Base-by-base conservation (phyloP, 2,797 vertebrate species). In the Rhynchotus rufescens region DNA sequence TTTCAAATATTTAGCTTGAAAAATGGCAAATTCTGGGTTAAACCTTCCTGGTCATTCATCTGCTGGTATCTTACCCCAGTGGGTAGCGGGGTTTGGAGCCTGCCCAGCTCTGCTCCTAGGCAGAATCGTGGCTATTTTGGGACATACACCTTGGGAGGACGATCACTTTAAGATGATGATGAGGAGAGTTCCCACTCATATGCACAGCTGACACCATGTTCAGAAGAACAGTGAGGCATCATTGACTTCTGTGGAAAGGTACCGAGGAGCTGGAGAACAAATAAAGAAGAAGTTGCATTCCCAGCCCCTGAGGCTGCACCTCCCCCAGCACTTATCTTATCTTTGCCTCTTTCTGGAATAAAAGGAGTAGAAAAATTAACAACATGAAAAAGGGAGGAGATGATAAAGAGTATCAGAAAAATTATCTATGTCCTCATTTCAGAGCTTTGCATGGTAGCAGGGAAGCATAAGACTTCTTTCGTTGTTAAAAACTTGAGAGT, bases 361-460 rank as follows among this genome's bases (percentile, higher is more conserved):
- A 94, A 77, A 93, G 78, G 75, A 82, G 49, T 23, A n/a, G 80
- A 38, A 92, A 88, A 91, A 88, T 89, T 84, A 95, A 74, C 52
- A 67, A 88, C 83, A 59, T 32, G 75, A 54, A 78, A 91, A 80
- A 68, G 78, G 83, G 89, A 95, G 85, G 90, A 73, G 80, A 72
- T 74, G 65, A 89, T 74, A 84, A 84, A 79, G 42, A 82, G 45
- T 72, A 78, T 95, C 88, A 93, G 90, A 30, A 80, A 84, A 91
- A 90, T 92, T 66, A 82, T 80, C 91, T 86, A 1, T 93, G 91
- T 71, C 80, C 92, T 90, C 72, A 38, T 92, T 94, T 88, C 86
- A 66, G 88, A 80, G 89, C 68, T 91, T 49, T 86, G 78, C 88
- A 40, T 72, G 72, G 68, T 59, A 81, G 81, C 38, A 66, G 60